Evolutionary conservation across 2,113 vertebrate species (phyloP), one percentile per base, ranked within the genome.

Genomic region (Corythornis cristatus): DNA sequence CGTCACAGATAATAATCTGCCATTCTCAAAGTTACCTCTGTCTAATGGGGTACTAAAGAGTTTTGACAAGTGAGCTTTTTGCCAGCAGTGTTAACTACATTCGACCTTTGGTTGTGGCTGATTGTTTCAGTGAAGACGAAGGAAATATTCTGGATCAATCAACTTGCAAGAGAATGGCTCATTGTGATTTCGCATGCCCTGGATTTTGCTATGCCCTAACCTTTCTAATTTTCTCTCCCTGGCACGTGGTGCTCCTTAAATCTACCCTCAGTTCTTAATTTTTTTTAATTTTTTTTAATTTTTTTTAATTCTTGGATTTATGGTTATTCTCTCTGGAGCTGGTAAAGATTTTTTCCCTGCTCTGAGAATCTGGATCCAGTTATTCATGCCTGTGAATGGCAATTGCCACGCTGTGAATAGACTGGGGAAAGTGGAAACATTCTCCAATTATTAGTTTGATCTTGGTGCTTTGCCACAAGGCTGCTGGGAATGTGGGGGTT

Each of bases 361-460:
- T 78, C 31, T 43, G 58, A 64, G 12, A 72, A 11, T 87, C 56
- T 61, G 37, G 35, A 45, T 85, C 78, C 82, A 68, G 58, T 61
- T 82, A 84, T 79, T 95, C 50, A 57, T 79, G 74, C 58, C 66
- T 90, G 31, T 10, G 37, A 37, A 35, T 0, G 2, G 57, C 66
- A 60, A 90, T 81, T 75, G 64, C 71, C n/a, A 66, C 45, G 25
- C 60, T 54, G 53, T 51, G 86, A 83, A 90, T 20, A 77, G 86
- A 53, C 80, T 81, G 20, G n/a, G n/a, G 37, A 81, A 90, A 88
- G 40, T 65, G 57, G 76, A 91, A 95, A 94, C 81, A 71, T 88
- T 90, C 79, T 93, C 83, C 60, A 17, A 88, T 93, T 92, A 78
- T 86, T 90, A 83, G 60, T 88, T 90, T 94, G 51, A 74, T 88